Base-by-base conservation (phyloP, 2,113 vertebrate genomes). In the Burhinus oedicnemus region DNA sequence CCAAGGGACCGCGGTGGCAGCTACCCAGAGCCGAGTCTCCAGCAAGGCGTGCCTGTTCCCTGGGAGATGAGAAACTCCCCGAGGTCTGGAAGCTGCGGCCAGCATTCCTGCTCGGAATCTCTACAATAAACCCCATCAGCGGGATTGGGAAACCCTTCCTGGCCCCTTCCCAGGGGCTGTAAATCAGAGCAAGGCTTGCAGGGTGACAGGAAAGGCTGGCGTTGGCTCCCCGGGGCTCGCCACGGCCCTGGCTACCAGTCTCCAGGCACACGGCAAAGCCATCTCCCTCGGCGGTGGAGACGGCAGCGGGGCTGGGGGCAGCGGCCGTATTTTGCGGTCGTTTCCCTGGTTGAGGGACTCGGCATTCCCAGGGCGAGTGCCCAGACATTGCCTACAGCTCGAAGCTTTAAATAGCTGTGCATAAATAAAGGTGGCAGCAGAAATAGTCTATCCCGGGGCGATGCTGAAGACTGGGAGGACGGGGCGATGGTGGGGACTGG, bases 321-420 rank as follows among this genome's bases (percentile, higher is more conserved):
- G 83, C 0, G 5, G 55, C 36, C 0, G 6, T 2, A 3, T 26
- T 66, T 72, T 36, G 65, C 2, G 29, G 64, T 21, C 3, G 5
- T 60, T 70, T 17, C 64, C 34, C 57, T 12, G 82, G 76, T 16
- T 12, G 49, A 42, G 81, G 82, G 38, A 8, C 36, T 76, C 4
- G 3, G 21, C 34, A 23, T 86, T 76, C 70, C 76, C 34, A 17
- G 51, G 57, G 38, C 0, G 3, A 71, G 75, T 2, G 69, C 34
- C 92, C 87, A 76, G 82, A 45, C 57, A 2, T 12, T 12, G n/a
- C 51, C 64, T 36, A 5, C 32, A 34, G 87, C 60, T 12, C 2
- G 34, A 26, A 49, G 40, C 88, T 94, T 87, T 72, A 91, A 94
- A 87, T 78, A 87, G 60, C 77, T 7, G 45, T 30, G 70, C 8